phyloP scores from a whole-genome alignment of 2,113 vertebrate species.

The Probosciger aterrimus region DNA sequence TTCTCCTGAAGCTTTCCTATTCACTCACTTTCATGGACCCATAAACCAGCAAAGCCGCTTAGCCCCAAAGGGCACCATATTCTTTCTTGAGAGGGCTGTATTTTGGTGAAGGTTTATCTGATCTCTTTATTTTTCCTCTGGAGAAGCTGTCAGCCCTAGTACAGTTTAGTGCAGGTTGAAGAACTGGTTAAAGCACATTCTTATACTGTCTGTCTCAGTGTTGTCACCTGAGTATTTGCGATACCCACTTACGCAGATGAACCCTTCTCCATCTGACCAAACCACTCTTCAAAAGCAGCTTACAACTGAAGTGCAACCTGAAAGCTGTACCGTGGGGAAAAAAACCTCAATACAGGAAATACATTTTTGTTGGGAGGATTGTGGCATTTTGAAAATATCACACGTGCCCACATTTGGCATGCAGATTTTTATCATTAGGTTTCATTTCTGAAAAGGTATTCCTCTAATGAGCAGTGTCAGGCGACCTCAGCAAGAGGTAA shows the following conservation, averaged over 20 bases:
- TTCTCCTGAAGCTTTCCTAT: neutral
- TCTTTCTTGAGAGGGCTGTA: neutral
- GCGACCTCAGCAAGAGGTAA: neutral
- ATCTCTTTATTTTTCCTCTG: neutral
- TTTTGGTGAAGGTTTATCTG: neutral
- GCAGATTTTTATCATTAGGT: accelerated
- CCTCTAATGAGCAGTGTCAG: neutral
- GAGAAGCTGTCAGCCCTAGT: neutral
- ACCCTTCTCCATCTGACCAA: neutral
- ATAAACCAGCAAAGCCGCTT: neutral
- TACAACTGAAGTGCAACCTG: accelerated
- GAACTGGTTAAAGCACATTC: neutral
- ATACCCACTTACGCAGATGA: neutral
- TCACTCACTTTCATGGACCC: neutral
- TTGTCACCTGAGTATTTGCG: neutral
- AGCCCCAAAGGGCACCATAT: no score
- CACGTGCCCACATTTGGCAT: accelerated
- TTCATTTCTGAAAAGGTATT: neutral
- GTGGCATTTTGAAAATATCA: neutral
- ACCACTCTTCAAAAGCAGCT: neutral
- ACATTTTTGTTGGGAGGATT: accelerated
- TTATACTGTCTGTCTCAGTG: neutral
- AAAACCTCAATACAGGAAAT: accelerated
- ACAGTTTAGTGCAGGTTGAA: neutral
- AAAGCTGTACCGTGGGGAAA: accelerated